Evolutionary conservation across 2,888 invertebrate species (phyloP).

Genomic region (Dexiosoma caninum): DNA sequence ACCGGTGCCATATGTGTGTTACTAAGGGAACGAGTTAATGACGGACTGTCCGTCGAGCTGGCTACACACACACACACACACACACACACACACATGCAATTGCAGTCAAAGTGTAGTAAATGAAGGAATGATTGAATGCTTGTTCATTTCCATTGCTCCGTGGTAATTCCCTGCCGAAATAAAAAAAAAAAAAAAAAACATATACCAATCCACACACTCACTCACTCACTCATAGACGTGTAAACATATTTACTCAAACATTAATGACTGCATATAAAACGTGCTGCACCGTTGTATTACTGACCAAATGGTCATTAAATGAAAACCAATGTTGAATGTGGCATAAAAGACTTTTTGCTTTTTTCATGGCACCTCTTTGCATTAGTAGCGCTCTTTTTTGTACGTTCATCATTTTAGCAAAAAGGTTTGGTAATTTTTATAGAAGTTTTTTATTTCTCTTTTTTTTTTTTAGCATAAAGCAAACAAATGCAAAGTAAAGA

Average conservation of each 20-base stretch:
- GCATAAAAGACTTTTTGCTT: neutral
- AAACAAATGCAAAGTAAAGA: neutral
- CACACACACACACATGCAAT: neutral
- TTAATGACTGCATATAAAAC: constrained; percentile 60
- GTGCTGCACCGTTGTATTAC: constrained; percentile 38
- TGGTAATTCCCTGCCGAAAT: neutral
- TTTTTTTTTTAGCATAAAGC: neutral
- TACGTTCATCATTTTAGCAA: neutral
- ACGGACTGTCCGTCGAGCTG: neutral
- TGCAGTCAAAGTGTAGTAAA: constrained; percentile 40
- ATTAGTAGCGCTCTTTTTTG: neutral
- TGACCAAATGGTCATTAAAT: constrained; percentile 53
- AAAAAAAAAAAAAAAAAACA: too few relatives aligned
- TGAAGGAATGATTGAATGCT: constrained; percentile 50
- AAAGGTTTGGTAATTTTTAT: neutral
- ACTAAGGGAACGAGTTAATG: constrained; percentile 21
- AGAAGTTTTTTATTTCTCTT: neutral
- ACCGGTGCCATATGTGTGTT: constrained; percentile 22
- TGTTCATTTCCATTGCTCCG: constrained; percentile 23
- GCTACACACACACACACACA: neutral
- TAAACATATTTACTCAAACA: neutral
- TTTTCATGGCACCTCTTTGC: neutral
- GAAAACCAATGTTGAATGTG: constrained; percentile 33
- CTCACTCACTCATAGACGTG: neutral
- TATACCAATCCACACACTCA: neutral